A percentile compares a stretch with the other conserved stretches of the same genome.
Evolutionary conservation across 2,888 invertebrate species (phyloP).

Genomic region (Meiosimyza platycephala): DNA sequence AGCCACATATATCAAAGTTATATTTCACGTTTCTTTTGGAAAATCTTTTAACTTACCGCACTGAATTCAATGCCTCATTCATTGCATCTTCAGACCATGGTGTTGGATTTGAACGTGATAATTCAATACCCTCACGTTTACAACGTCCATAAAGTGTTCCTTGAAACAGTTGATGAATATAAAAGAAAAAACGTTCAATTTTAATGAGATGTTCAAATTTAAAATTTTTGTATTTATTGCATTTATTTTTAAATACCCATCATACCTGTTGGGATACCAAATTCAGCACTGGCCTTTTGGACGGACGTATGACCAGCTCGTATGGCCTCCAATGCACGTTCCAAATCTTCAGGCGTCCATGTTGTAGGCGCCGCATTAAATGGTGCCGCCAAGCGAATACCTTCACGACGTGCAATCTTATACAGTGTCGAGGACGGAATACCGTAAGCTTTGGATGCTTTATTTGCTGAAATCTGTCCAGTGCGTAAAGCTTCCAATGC

Average conservation of each 20-base stretch:
- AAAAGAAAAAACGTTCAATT: constrained; percentile 27
- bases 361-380: constrained; percentile 91
- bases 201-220: background rate
- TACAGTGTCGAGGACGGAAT: constrained; percentile 92
- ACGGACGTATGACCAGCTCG: constrained; percentile 84
- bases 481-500: constrained; percentile 86
- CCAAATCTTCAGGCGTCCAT: constrained; percentile 87
- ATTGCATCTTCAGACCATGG: constrained; percentile 95
- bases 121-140: constrained; percentile 89
- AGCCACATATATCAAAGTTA: too few species aligned
- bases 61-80: constrained; percentile 90
- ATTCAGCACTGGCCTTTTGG: constrained; percentile 87
- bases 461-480: constrained; percentile 89
- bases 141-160: constrained; percentile 89
- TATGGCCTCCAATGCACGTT: constrained; percentile 83
- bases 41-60: constrained; percentile 72
- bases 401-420: constrained; percentile 90
- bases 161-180: constrained; percentile 52
- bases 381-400: constrained; percentile 87
- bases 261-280: constrained; percentile 85
- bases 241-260: constrained; percentile 30
- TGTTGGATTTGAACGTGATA: constrained; percentile 89
- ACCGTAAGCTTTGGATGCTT: constrained; percentile 91
- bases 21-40: too few species aligned
- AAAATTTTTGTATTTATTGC: background rate